A percentile compares a stretch with the other conserved stretches of the same genome.
Evolutionary conservation across 2,888 invertebrate species (phyloP).

Genomic region (Cistogaster globosa): DNA sequence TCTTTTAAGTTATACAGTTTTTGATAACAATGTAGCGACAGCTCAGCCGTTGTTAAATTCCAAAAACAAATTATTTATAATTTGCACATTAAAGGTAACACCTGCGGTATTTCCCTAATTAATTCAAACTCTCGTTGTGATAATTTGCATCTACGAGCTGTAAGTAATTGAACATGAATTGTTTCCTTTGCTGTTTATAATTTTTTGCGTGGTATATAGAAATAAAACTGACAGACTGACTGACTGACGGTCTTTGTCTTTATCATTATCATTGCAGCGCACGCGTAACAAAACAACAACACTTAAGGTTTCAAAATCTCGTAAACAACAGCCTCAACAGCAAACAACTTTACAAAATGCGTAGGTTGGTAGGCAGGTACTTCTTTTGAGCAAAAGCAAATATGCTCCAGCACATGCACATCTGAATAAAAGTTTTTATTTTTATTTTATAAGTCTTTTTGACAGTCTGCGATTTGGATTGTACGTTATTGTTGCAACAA

Average conservation of each 20-base stretch:
- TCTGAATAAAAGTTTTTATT: constrained; percentile 1
- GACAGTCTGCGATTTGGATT: constrained; percentile 34
- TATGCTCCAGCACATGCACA: constrained; percentile 25
- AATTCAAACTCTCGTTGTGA: constrained; percentile 42
- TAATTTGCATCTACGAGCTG: constrained; percentile 11
- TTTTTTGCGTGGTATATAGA: constrained; percentile 59
- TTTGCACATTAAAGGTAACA: constrained; percentile 52
- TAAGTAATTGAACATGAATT: constrained; percentile 30
- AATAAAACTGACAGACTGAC: constrained; percentile 3
- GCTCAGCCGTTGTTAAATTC: too few species aligned
- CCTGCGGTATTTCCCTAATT: constrained; percentile 61
- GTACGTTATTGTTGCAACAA: constrained; percentile 47
- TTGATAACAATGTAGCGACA: too few species aligned
- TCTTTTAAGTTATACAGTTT: too few species aligned
- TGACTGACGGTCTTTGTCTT: constrained; percentile 38
- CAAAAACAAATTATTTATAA: constrained; percentile 32
- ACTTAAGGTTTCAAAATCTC: constrained; percentile 31
- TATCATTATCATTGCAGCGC: constrained; percentile 53
- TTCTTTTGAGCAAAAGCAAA: constrained; percentile 41
- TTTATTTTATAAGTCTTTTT: neutral
- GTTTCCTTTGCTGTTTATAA: constrained; percentile 20
- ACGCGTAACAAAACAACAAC: constrained; percentile 62
- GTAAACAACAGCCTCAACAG: neutral
- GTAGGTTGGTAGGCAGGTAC: constrained; percentile 67
- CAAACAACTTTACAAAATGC: constrained; percentile 28